Evolutionary conservation across 1,140 invertebrate species (phyloP).

Genomic region (Zaprionus vittiger): DNA sequence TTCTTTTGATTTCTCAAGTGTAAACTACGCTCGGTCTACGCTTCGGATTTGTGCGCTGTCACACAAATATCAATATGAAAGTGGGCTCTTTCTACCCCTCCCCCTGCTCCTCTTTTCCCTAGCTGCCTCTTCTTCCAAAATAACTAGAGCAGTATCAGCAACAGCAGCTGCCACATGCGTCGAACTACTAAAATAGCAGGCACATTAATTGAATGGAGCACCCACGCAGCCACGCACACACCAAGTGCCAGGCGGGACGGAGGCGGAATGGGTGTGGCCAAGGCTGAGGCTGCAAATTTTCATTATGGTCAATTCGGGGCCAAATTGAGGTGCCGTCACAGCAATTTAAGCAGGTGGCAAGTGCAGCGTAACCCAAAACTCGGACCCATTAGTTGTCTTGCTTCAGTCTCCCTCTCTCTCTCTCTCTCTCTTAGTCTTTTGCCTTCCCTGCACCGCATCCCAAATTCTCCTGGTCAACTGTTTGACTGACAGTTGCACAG

Average conservation of each 20-base stretch:
- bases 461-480: neutral
- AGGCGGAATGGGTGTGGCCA: neutral
- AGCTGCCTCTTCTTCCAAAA: neutral
- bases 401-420: neutral
- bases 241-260: neutral
- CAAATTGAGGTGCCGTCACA: constrained; percentile 41
- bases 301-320: constrained; percentile 48
- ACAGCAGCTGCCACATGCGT: constrained; percentile 43
- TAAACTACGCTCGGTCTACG: constrained; percentile 52
- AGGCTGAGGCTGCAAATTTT: constrained; percentile 25
- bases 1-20: constrained; percentile 80
- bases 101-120: neutral
- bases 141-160: constrained; percentile 10
- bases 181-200: constrained; percentile 38
- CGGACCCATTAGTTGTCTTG: neutral
- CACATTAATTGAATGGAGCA: constrained; percentile 67
- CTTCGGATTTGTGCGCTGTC: constrained; percentile 51
- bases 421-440: neutral
- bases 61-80: constrained; percentile 74
- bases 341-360: constrained; percentile 26
- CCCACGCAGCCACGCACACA: neutral
- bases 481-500: constrained; percentile 1
- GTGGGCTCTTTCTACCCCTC: neutral
- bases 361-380: constrained; percentile 4
- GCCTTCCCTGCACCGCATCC: neutral